Conservation (phyloP, 2,113 vertebrate genomes). For the Anolis sagrei region DNA sequence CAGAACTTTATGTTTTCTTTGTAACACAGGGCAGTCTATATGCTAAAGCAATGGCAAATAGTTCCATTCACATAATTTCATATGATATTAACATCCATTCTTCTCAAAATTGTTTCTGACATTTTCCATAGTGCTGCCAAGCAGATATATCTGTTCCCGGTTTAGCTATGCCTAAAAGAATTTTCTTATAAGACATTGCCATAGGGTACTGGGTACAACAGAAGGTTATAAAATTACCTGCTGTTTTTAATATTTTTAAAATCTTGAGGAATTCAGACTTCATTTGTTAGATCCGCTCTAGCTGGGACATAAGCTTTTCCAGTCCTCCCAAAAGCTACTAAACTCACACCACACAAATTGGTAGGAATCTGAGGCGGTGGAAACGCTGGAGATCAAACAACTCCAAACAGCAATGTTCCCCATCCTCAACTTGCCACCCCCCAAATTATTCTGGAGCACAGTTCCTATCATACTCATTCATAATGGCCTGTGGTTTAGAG, state of each 20-base stretch:
- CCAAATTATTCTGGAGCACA: background rate
- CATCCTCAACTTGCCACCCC: background rate
- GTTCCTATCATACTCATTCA: background rate
- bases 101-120: slow-evolving; percentile 28
- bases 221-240: slow-evolving; percentile 36
- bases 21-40: background rate
- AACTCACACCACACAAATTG: background rate
- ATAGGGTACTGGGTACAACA: background rate
- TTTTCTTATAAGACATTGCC: slow-evolving; percentile 12
- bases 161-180: slow-evolving; percentile 29
- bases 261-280: slow-evolving; percentile 10
- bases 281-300: background rate
- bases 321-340: background rate
- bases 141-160: slow-evolving; percentile 30
- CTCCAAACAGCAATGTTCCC: background rate
- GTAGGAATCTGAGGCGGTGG: background rate
- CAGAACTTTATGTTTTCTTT: slow-evolving; percentile 3
- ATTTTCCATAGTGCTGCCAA: slow-evolving; percentile 50
- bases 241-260: slow-evolving; percentile 32
- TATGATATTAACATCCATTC: slow-evolving; percentile 32
- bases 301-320: slow-evolving; percentile 12
- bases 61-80: slow-evolving; percentile 9
- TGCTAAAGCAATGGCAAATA: slow-evolving; percentile 4
- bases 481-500: background rate
- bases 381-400: slow-evolving; percentile 8